Evolutionary conservation across 2,113 vertebrate species (phyloP).

Genomic region (Nicator chloris): DNA sequence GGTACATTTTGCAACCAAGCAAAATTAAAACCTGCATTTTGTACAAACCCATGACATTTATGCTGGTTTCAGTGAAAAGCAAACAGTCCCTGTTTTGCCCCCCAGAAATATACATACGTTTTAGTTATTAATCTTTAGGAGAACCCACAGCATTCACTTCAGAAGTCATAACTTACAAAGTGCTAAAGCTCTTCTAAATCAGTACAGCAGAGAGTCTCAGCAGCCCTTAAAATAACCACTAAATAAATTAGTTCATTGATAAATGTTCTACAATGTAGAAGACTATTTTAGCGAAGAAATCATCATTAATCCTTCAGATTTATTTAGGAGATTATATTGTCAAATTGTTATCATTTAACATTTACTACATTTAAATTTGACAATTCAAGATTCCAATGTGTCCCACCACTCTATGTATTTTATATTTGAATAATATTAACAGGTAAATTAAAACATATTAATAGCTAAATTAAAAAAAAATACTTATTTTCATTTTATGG

Average conservation of each 20-base stretch:
- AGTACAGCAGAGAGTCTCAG: not conserved
- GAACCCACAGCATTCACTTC: not conserved
- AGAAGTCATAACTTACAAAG: not conserved
- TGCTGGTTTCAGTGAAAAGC: not conserved
- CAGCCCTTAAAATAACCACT: not conserved
- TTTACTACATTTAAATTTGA: not conserved
- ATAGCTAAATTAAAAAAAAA: not conserved
- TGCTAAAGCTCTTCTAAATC: not conserved
- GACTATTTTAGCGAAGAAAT: not conserved
- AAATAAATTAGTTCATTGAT: not conserved
- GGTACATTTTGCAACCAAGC: not conserved
- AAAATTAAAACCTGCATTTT: not conserved
- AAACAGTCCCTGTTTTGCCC: not conserved
- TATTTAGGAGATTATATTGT: not conserved
- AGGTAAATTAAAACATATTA: not conserved
- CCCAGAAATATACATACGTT: not conserved
- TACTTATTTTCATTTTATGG: not conserved
- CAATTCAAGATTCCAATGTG: not conserved
- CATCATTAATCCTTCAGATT: not conserved
- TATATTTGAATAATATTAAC: not conserved
- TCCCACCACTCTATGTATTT: not conserved
- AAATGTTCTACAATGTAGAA: not conserved
- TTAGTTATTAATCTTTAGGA: not conserved
- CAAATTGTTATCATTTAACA: not conserved
- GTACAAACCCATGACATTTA: not conserved